phyloP scores from a whole-genome alignment of 2,888 invertebrate genomes.

The Idaea dimidiata region DNA sequence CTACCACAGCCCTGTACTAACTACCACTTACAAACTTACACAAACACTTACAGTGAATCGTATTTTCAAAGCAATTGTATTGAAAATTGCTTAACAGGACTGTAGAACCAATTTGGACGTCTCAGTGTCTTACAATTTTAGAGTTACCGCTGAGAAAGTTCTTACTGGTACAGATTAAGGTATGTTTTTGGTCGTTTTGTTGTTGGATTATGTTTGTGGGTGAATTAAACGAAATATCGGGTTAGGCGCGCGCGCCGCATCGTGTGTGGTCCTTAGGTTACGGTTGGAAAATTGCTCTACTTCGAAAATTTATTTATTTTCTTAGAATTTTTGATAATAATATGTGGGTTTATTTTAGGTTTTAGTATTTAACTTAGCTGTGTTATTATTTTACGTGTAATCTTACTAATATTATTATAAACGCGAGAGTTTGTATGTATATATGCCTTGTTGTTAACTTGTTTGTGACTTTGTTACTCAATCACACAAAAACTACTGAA shows the following conservation, averaged over 20 bases:
- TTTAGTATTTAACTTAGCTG: not conserved
- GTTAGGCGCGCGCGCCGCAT: conserved; percentile 33
- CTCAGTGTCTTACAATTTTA: conserved; percentile 1
- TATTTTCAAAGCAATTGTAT: conserved; percentile 14
- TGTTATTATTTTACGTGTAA: too few species aligned
- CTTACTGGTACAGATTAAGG: conserved; percentile 12
- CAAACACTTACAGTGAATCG: conserved; percentile 6
- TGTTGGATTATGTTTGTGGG: conserved; percentile 27
- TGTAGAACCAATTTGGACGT: conserved; percentile 6
- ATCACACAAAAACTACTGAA: too few species aligned
- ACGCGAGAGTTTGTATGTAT: too few species aligned
- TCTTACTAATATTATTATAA: too few species aligned
- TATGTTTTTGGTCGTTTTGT: conserved; percentile 16
- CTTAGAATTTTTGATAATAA: conserved; percentile 18
- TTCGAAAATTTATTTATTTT: conserved; percentile 13
- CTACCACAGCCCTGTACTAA: not conserved
- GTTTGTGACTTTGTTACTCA: too few species aligned
- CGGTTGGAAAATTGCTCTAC: conserved; percentile 33
- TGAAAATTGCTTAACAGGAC: conserved; percentile 12
- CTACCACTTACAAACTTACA: not conserved
- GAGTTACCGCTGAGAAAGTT: conserved; percentile 4
- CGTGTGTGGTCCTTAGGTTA: conserved; percentile 43
- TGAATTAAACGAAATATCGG: conserved; percentile 45
- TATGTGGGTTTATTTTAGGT: not conserved
- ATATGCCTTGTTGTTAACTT: too few species aligned